phyloP scores from a whole-genome alignment of 2,888 invertebrate species.

The Blastobasis lacticolella region DNA sequence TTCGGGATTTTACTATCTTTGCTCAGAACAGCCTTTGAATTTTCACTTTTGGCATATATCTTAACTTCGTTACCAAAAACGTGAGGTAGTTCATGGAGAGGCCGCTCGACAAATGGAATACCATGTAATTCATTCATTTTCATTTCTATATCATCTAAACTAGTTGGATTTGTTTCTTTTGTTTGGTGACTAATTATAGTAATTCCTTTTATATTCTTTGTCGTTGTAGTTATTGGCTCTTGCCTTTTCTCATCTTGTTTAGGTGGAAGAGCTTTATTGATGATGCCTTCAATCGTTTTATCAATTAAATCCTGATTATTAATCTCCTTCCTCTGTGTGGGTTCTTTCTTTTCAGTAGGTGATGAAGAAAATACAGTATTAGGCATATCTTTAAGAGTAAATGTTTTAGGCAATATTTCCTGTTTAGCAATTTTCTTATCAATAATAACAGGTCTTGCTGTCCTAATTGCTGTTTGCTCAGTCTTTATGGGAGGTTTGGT shows the following conservation, averaged over 20 bases:
- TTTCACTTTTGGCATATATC: conserved; percentile 27
- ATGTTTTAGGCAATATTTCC: conserved; percentile 12
- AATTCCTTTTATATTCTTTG: background rate
- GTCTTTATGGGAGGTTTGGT: conserved; percentile 21
- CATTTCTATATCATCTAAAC: conserved; percentile 58
- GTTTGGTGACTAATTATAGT: conserved; percentile 7
- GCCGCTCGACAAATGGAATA: conserved; percentile 53
- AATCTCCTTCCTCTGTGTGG: conserved; percentile 36
- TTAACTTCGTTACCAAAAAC: conserved; percentile 28
- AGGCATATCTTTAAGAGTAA: conserved; percentile 7
- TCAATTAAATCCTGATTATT: conserved; percentile 59
- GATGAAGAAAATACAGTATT: conserved; percentile 6
- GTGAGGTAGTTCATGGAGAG: conserved; percentile 45
- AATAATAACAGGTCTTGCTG: conserved; percentile 12
- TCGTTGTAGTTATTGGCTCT: conserved; percentile 11
- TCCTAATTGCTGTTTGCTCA: conserved; percentile 13
- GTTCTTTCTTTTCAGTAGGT: conserved; percentile 23
- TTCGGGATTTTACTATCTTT: conserved; percentile 37
- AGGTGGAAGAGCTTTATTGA: conserved; percentile 38
- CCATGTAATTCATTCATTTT: conserved; percentile 68
- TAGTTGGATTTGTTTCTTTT: conserved; percentile 17
- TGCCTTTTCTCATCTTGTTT: conserved; percentile 28
- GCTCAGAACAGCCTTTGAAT: conserved; percentile 15
- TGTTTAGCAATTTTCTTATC: conserved; percentile 15
- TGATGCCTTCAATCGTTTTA: conserved; percentile 61